phyloP scores from a whole-genome alignment of 2,888 invertebrate species.

The Nephrotoma guestfalica region DNA sequence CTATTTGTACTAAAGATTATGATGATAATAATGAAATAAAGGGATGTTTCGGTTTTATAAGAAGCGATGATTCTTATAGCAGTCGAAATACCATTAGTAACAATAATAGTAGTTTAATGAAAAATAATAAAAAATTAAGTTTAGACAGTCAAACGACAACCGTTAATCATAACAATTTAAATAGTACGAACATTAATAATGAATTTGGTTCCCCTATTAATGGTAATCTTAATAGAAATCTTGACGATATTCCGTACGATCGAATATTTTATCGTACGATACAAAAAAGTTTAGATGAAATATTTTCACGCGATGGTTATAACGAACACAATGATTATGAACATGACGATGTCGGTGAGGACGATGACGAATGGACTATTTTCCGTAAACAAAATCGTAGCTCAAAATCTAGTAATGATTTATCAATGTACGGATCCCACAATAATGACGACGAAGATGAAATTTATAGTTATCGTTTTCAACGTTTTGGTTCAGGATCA shows the following conservation, averaged over 20 bases:
- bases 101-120: neutral
- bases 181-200: slow-evolving; percentile 11
- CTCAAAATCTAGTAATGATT: slow-evolving; percentile 30
- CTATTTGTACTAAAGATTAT: neutral
- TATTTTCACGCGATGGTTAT: slow-evolving; percentile 20
- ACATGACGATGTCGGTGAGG: neutral
- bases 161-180: neutral
- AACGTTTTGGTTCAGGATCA: slow-evolving; percentile 28
- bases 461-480: slow-evolving; percentile 20
- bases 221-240: slow-evolving; percentile 8
- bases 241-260: slow-evolving; percentile 29
- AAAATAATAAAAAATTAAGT: neutral
- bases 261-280: slow-evolving; percentile 27
- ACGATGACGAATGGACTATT: neutral
- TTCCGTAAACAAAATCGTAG: slow-evolving; percentile 15
- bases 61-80: slow-evolving; percentile 2
- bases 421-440: slow-evolving; percentile 27
- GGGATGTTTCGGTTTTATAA: slow-evolving; percentile 9
- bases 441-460: slow-evolving; percentile 8
- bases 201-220: slow-evolving; percentile 10
- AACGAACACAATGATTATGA: neutral
- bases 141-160: neutral
- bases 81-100: neutral
- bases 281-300: slow-evolving; percentile 26
- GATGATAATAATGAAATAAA: slow-evolving; percentile 2